Evolutionary conservation across 2,113 vertebrate species (phyloP).

Genomic region (Anoplopoma fimbria): DNA sequence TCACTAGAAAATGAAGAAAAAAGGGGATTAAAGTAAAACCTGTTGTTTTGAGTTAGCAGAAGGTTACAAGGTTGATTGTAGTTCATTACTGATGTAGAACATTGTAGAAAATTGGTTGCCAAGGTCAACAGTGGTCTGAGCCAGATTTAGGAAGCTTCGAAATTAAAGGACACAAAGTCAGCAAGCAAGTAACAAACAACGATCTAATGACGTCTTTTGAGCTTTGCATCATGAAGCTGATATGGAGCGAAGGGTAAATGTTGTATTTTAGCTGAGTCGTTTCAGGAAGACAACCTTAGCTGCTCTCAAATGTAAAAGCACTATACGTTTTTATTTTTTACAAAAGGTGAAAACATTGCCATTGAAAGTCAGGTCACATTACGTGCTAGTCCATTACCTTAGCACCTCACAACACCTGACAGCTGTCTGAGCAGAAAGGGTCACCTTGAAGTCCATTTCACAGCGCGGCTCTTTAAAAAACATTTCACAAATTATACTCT

Average conservation of each 20-base stretch:
- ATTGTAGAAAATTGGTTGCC: constrained; percentile 7
- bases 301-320: constrained; percentile 35
- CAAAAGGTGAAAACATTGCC: constrained; percentile 42
- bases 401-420: constrained; percentile 37
- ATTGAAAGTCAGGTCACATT: constrained; percentile 45
- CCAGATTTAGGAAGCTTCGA: constrained; percentile 3
- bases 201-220: background rate
- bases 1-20: background rate
- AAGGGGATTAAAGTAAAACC: constrained; percentile 1
- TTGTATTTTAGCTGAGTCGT: constrained; percentile 10
- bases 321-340: background rate
- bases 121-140: constrained; percentile 25
- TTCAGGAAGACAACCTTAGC: constrained; percentile 3
- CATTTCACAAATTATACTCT: constrained; percentile 15
- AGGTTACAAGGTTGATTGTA: constrained; percentile 43
- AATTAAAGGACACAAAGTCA: background rate
- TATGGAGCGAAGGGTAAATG: background rate
- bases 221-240: background rate
- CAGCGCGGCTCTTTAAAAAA: constrained; percentile 33
- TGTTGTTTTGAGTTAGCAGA: constrained; percentile 13
- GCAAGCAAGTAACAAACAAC: constrained; percentile 4
- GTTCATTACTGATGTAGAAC: constrained; percentile 43
- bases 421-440: constrained; percentile 10
- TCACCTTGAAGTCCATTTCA: constrained; percentile 54
- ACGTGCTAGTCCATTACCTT: constrained; percentile 54